These are phyloP conservation scores for Zootoca vivipara DNA, from an alignment of 2,113 vertebrate species.

Conservation along the genomic window DNA sequence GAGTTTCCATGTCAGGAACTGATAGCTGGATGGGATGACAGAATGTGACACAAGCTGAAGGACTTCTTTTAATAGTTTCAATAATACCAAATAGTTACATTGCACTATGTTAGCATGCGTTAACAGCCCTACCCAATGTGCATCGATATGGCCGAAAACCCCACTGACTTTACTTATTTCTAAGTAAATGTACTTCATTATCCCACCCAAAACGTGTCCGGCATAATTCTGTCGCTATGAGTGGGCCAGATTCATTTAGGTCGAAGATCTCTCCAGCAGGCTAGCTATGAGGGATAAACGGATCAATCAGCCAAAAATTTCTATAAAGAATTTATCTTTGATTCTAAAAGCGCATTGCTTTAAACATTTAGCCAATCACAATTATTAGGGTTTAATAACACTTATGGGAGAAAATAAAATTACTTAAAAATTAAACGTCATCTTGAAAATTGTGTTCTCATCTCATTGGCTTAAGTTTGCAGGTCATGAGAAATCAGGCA, in stretches of 20 bases:
- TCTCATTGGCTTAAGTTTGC: slow-evolving; percentile 4
- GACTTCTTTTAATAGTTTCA: not conserved
- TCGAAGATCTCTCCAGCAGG: not conserved
- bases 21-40: not conserved
- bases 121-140: not conserved
- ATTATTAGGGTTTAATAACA: not conserved
- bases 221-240: not conserved
- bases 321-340: not conserved
- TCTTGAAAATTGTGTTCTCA: slow-evolving; percentile 2
- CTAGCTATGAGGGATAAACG: not conserved
- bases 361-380: not conserved
- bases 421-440: not conserved
- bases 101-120: not conserved
- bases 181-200: not conserved
- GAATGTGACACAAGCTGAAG: not conserved
- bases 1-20: not conserved
- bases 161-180: not conserved
- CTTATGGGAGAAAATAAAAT: not conserved
- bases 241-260: not conserved
- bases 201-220: not conserved
- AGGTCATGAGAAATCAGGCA: slow-evolving; percentile 18
- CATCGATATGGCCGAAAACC: not conserved
- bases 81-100: not conserved
- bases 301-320: not conserved
- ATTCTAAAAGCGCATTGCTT: not conserved